Base-by-base conservation (phyloP, 2,797 vertebrate genomes). In the Rhynchonycteris naso region DNA sequence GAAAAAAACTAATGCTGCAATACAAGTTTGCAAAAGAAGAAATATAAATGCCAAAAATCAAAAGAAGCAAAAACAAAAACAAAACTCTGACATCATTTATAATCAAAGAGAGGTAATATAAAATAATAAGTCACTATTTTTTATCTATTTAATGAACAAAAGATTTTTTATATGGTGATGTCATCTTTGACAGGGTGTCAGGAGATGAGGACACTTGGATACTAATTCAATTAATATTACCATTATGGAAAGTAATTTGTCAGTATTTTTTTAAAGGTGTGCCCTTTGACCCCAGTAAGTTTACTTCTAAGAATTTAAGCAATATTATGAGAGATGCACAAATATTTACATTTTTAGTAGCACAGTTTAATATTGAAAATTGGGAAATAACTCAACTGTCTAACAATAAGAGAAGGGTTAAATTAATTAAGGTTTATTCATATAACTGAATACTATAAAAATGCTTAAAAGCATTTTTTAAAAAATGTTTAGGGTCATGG, bases 271-370 rank as follows among this genome's bases (percentile, higher is more conserved):
- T 78, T 21, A 58, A 92, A 95, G 30, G 15, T 74, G 3, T 69
- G 50, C 24, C n/a, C 63, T 93, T 91, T 88, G 81, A 94, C 61
- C 47, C 72, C 33, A 26, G 59, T 30, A 91, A 89, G 30, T 38
- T 76, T 87, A 87, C 69, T 93, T 93, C 52, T 94, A 93, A 80
- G 76, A 93, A 96, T 78, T 95, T 72, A 86, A 75, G 30, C 28
- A 93, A 86, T 84, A 75, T 65, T 90, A 50, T 68, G 63, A 91
- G 56, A 95, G 58, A 12, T 33, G 65, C n/a, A 96, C n/a, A 94
- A 87, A 96, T 75, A 90, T 93, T 90, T 82, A 76, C 35, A 79
- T 85, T 94, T 47, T 83, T 35, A 47, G n/a, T 50, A 86, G 26
- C n/a, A 82, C 50, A 93, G n/a, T 93, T 82, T 91, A 76, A 81